Evolutionary conservation across 2,888 invertebrate genomes (phyloP).

Genomic region (Ectropis crepuscularia): DNA sequence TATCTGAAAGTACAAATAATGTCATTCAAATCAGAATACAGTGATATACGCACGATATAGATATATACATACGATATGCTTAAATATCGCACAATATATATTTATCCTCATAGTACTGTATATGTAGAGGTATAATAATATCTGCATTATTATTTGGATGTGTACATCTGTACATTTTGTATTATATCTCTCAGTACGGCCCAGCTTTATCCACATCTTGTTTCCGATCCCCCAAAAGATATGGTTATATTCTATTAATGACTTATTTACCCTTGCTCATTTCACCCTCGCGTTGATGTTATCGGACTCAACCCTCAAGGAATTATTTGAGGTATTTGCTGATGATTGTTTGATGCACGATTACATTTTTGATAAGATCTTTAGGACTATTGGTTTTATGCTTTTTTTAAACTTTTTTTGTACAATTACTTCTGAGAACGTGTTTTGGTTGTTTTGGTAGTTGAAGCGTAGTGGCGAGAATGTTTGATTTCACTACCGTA

Average conservation of each 20-base stretch:
- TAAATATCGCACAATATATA: too few relatives aligned
- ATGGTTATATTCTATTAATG: slow-evolving; percentile 77
- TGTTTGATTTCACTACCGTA: too few relatives aligned
- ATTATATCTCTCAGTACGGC: not conserved
- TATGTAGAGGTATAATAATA: not conserved
- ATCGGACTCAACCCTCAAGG: slow-evolving; percentile 53
- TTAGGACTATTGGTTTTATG: slow-evolving; percentile 8
- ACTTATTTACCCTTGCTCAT: slow-evolving; percentile 66
- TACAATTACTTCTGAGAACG: too few relatives aligned
- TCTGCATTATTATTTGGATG: not conserved
- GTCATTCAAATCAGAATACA: too few relatives aligned
- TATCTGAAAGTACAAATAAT: too few relatives aligned
- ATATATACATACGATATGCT: too few relatives aligned
- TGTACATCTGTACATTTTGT: not conserved
- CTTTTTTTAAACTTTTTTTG: too few relatives aligned
- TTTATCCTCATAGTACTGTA: too few relatives aligned
- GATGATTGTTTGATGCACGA: slow-evolving; percentile 45
- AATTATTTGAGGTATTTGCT: slow-evolving; percentile 53
- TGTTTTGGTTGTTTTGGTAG: too few relatives aligned
- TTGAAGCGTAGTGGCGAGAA: too few relatives aligned
- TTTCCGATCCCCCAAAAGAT: slow-evolving; percentile 67
- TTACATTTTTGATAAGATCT: slow-evolving; percentile 33
- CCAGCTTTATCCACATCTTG: slow-evolving; percentile 20
- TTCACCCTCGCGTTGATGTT: slow-evolving; percentile 44
- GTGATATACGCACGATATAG: too few relatives aligned